Base-by-base conservation (phyloP, 1,140 invertebrate species). In the Orussus abietinus region DNA sequence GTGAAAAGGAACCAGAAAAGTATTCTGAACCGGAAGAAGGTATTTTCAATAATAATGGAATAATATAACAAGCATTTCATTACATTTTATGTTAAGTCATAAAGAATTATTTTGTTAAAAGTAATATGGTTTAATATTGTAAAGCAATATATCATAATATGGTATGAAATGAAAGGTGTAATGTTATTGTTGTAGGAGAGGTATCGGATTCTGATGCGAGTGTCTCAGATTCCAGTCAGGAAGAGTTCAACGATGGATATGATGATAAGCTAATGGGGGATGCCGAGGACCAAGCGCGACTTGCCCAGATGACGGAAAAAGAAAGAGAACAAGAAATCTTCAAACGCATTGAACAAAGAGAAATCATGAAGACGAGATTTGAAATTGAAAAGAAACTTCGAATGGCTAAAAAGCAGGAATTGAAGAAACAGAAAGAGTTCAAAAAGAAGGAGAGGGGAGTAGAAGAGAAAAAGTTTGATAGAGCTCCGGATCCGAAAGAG, bases 201-300 rank as follows among this genome's bases (percentile, higher is more conserved):
- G 81, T 84, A 2, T 82, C 80, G 4, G 80, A 82, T 55, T 77
- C 75, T 0, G 74, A 76, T 34, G 65, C 53, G n/a, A 74, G 65
- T 42, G 73, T 70, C 11, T 76, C 73, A 11, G 75, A 77, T 15
- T 72, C 74, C 0, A 81, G 74, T 33, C 76, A 82, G 40, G 81
- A 84, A 59, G 81, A 83, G 65, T 87, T 87, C 57, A 80, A 85
- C 55, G 86, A 88, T 74, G 86, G 91, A 1, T 96, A 92, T 59
- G 95, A 97, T 73, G 94, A 98, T 50, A 92, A 98, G 62, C 76
- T 98, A 1, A 96, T 98, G 85, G 93, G 94, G 1, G 95, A 98
- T 75, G 93, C 91, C 40, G 94, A 94, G 55, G 96, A 98, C 77
- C 83, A 90, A 58, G 84, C 85, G 9, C 75, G 88, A 1, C 72